Evolutionary conservation across 1,140 invertebrate species (phyloP), one percentile per base, ranked within the genome.

Genomic region (Drosophila kurseongensis): DNA sequence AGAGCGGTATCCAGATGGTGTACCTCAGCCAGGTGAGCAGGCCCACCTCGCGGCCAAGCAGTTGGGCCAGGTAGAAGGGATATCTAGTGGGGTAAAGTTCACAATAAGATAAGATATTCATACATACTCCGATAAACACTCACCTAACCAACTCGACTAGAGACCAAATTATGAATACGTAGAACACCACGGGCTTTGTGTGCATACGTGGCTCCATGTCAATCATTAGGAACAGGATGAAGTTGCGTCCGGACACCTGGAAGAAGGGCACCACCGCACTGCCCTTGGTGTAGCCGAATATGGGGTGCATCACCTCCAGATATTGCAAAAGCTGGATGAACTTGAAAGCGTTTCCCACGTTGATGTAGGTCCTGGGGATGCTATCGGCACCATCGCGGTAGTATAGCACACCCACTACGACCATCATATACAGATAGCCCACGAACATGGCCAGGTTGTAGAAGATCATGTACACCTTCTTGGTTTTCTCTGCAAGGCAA

Each of bases 391-490:
- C 97, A 81, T 97, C 94, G 78, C 95, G 95, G 1, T 94, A 93
- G 91, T 96, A 98, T 55, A 95, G 93, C 14, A 97, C 94, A 2
- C 92, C 92, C 92, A 98, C 95, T 12, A 98, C 95, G 18, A 93
- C 91, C 16, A 97, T 83, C 35, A 98, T 94, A 84, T 97, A 98
- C 5, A 95, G 93, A 91, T 96, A 98, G 9, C 97, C 97, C 66
- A 98, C 94, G 92, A 97, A 97, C 94, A 98, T 98, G 90, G 96
- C 97, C 61, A 98, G 93, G 93, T 98, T 99, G 93, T 98, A 99
- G 48, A 98, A 92, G 61, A 97, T 95, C 48, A 98, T 93, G 92
- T 99, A 99, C 0, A 97, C 96, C 85, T 96, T 97, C 80, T 96
- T 96, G 10, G 96, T 93, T 95, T 92, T 98, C 95, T 96, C 94